Evolutionary conservation across 2,888 invertebrate genomes (phyloP).

Genomic region (Coelinius sp.): DNA sequence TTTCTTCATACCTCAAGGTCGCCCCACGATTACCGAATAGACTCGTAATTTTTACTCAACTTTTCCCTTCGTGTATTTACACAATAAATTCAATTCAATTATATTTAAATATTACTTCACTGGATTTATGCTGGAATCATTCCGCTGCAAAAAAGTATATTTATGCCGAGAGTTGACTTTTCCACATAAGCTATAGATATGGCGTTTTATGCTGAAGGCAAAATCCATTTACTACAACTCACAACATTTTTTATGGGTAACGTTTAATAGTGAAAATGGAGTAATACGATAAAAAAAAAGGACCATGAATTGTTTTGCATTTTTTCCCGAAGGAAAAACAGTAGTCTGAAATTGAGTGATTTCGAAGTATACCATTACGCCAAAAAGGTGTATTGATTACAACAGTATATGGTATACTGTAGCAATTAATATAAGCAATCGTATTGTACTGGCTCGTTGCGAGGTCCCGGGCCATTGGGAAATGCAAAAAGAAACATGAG

Average conservation of each 20-base stretch:
- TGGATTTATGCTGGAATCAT: background rate
- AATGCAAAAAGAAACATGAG: conserved; percentile 24
- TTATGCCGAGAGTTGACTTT: background rate
- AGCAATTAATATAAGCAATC: conserved; percentile 21
- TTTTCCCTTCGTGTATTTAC: no score
- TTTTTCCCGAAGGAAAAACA: background rate
- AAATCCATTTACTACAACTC: background rate
- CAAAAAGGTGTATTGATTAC: background rate
- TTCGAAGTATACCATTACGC: conserved; percentile 2
- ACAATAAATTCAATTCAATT: background rate
- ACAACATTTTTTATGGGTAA: no score
- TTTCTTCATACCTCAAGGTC: no score
- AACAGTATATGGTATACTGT: conserved; percentile 5
- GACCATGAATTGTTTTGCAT: background rate
- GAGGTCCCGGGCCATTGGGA: conserved; percentile 33
- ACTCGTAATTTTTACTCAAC: no score
- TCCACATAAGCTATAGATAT: background rate
- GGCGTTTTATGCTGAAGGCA: background rate
- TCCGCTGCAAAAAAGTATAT: background rate
- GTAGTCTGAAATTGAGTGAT: background rate
- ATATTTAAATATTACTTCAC: background rate
- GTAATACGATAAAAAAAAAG: background rate
- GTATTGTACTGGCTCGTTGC: conserved; percentile 29
- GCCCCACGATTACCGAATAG: no score
- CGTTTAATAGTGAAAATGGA: no score